Percentiles rank a stretch among this genome's conserved stretches.
These are phyloP conservation scores for Lepas anatifera DNA, from an alignment of 2,888 invertebrate species.

Conservation along the genomic window DNA sequence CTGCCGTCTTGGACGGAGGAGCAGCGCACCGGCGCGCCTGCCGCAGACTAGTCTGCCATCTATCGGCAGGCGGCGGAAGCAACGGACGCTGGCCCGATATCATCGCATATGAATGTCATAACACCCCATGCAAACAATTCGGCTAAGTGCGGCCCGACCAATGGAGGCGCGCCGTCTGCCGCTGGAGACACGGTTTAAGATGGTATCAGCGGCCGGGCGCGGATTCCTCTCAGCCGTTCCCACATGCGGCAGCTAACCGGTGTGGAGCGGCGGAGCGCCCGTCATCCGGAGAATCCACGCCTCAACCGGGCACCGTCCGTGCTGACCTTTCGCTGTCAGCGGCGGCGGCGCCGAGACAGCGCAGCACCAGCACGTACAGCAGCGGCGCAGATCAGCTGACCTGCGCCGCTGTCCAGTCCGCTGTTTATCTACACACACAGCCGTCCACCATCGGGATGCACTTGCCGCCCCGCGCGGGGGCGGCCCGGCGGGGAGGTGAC, in stretches of 20 bases:
- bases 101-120: slow-evolving; percentile 12
- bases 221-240: background rate
- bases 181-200: background rate
- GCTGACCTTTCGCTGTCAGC: too few species aligned
- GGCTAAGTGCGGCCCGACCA: background rate
- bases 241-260: background rate
- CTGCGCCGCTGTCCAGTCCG: background rate
- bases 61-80: background rate
- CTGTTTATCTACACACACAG: too few species aligned
- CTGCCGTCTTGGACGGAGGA: too few species aligned
- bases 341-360: too few species aligned
- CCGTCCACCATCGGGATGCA: too few species aligned
- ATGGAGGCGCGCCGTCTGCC: background rate
- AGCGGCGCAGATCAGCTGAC: background rate
- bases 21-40: background rate
- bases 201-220: background rate
- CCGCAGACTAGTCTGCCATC: background rate
- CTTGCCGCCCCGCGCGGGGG: too few species aligned
- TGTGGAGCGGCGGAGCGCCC: background rate
- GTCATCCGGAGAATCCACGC: background rate
- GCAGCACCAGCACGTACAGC: too few species aligned
- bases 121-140: slow-evolving; percentile 5
- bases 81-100: background rate
- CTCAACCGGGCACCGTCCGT: too few species aligned
- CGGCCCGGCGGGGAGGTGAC: too few species aligned